phyloP scores from a whole-genome alignment of 2,113 vertebrate species.

The Parus major region DNA sequence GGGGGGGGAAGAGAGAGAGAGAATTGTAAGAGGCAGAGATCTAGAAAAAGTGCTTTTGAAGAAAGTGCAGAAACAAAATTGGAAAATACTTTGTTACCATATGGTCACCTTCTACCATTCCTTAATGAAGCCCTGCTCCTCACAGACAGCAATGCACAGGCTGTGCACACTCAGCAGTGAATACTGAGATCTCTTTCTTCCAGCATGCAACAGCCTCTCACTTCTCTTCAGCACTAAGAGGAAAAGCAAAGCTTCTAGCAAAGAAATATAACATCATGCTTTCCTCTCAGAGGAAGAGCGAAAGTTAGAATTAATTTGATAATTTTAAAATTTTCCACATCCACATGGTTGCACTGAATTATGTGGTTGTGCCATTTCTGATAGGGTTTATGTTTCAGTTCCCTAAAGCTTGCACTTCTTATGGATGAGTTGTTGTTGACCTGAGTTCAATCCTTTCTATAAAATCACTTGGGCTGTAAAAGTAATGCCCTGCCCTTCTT shows the following conservation, averaged over 20 bases:
- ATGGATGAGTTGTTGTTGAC: not conserved
- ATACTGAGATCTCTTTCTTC: not conserved
- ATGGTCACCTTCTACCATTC: not conserved
- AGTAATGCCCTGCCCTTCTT: not conserved
- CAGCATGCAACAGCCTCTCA: not conserved
- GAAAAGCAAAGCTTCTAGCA: not conserved
- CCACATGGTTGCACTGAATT: not conserved
- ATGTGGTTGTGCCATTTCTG: not conserved
- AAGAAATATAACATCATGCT: not conserved
- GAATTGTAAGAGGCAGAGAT: not conserved
- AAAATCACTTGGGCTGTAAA: not conserved
- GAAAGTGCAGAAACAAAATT: not conserved
- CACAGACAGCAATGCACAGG: not conserved
- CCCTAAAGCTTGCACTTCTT: not conserved
- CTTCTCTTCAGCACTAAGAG: not conserved
- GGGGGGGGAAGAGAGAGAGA: rapidly evolving
- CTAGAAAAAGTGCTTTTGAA: not conserved
- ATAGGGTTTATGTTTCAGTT: not conserved
- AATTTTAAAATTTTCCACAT: not conserved
- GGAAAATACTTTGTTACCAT: not conserved
- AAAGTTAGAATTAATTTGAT: not conserved
- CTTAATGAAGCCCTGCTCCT: not conserved
- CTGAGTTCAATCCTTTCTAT: not conserved
- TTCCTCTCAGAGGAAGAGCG: not conserved
- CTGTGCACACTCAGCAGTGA: not conserved